These are phyloP conservation scores for Calameuta filiformis DNA, from an alignment of 2,888 invertebrate species.

Conservation along the genomic window DNA sequence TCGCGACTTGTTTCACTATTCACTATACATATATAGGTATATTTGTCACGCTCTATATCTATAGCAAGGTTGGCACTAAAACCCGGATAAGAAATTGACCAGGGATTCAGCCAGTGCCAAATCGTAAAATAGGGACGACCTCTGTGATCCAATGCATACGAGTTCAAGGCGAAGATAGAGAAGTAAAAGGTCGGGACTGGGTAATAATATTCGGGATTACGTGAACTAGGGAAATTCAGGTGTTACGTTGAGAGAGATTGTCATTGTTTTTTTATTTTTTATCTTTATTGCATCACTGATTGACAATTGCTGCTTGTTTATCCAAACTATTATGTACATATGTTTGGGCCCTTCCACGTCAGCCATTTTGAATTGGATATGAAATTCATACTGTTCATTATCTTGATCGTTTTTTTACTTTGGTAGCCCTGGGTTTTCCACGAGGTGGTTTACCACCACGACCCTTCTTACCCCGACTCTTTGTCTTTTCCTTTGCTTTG, in stretches of 20 bases:
- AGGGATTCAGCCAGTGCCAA: conserved; percentile 26
- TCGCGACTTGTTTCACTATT: background rate
- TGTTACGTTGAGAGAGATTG: too few relatives aligned
- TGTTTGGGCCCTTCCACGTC: background rate
- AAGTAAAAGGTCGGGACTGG: background rate
- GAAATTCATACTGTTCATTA: background rate
- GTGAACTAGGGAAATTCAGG: too few relatives aligned
- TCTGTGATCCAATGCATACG: conserved; percentile 19
- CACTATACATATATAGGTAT: background rate
- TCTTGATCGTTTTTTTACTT: conserved; percentile 25
- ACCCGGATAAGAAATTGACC: conserved; percentile 23
- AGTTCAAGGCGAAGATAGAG: conserved; percentile 28
- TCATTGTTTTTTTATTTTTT: background rate
- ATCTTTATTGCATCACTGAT: background rate
- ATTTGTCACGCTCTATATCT: background rate
- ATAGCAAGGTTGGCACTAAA: conserved; percentile 26
- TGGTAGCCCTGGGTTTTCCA: conserved; percentile 37
- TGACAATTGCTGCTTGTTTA: background rate
- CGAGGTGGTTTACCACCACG: conserved; percentile 58
- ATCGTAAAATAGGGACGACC: conserved; percentile 26
- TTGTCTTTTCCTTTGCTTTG: conserved; percentile 73
- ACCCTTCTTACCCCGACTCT: conserved; percentile 53
- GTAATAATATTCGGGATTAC: too few relatives aligned
- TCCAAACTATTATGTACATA: background rate
- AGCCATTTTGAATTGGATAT: background rate